Conservation (phyloP, 2,113 vertebrate species). For the Onychostoma macrolepis region DNA sequence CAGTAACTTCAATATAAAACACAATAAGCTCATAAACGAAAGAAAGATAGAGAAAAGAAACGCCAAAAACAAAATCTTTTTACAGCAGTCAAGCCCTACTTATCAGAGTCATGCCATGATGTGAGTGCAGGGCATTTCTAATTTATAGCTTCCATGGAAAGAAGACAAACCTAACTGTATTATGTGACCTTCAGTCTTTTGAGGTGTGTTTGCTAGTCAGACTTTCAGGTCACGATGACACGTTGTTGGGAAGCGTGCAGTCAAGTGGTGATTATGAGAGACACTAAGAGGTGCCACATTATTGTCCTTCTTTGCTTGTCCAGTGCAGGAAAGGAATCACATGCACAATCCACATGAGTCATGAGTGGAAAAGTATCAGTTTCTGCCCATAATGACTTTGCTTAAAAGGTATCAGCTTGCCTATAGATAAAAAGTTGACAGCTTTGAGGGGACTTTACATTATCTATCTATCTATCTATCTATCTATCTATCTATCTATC, state of each 20-base stretch:
- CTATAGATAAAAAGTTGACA: background rate
- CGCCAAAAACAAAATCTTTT: background rate
- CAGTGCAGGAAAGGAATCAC: slow-evolving; percentile 23
- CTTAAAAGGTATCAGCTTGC: slow-evolving; percentile 2
- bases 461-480: background rate
- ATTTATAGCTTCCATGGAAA: slow-evolving; percentile 23
- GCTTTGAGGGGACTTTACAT: background rate
- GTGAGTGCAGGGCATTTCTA: slow-evolving; percentile 21
- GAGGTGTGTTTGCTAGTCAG: slow-evolving; percentile 57
- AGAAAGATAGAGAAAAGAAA: background rate
- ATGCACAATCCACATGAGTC: slow-evolving; percentile 22
- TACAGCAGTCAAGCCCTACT: background rate
- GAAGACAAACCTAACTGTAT: background rate
- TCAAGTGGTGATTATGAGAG: slow-evolving; percentile 31
- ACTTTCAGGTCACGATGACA: slow-evolving; percentile 42
- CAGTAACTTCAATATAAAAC: slow-evolving; percentile 30
- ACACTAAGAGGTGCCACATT: slow-evolving; percentile 10
- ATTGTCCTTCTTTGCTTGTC: slow-evolving; percentile 13
- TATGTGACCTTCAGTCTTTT: slow-evolving; percentile 54
- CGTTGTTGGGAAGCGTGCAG: slow-evolving; percentile 27
- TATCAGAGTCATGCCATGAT: background rate
- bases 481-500: background rate
- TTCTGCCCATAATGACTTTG: background rate
- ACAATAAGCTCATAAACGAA: slow-evolving; percentile 8
- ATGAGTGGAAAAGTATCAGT: slow-evolving; percentile 8